Percentiles rank a stretch among this genome's conserved stretches.
phyloP scores from a whole-genome alignment of 2,797 vertebrate genomes.

The Sarcophilus harrisii region DNA sequence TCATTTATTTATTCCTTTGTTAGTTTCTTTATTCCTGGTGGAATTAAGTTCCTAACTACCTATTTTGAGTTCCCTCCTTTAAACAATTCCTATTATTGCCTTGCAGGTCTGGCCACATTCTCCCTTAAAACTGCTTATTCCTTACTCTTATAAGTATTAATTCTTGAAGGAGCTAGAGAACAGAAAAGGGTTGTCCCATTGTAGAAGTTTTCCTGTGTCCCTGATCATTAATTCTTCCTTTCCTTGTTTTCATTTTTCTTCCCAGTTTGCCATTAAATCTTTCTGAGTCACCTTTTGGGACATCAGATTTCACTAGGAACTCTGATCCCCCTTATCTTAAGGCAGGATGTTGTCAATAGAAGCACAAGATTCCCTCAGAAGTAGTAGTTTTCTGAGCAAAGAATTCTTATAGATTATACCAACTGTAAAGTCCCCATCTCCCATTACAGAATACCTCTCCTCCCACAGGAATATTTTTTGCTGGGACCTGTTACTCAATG shows the following conservation, averaged over 20 bases:
- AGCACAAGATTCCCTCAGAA: background rate
- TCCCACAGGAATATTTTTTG: background rate
- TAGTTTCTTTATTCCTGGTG: background rate
- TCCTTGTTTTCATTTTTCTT: background rate
- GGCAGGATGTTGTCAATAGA: background rate
- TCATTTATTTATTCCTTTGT: background rate
- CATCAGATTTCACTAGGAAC: background rate
- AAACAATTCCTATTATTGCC: background rate
- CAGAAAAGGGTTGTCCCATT: background rate
- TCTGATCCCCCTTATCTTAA: background rate
- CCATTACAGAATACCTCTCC: background rate
- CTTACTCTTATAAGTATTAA: background rate
- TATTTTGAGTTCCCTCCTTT: background rate
- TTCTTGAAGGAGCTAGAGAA: background rate
- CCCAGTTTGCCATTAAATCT: background rate
- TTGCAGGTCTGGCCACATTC: background rate
- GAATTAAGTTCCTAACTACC: background rate
- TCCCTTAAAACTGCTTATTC: background rate
- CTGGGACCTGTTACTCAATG: background rate
- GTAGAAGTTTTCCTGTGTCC: background rate
- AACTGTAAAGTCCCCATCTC: background rate
- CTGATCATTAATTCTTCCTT: background rate
- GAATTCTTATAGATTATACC: background rate
- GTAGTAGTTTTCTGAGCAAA: background rate
- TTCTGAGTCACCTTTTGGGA: background rate